phyloP scores from a whole-genome alignment of 2,888 invertebrate species.

The Chorisops tibialis region DNA sequence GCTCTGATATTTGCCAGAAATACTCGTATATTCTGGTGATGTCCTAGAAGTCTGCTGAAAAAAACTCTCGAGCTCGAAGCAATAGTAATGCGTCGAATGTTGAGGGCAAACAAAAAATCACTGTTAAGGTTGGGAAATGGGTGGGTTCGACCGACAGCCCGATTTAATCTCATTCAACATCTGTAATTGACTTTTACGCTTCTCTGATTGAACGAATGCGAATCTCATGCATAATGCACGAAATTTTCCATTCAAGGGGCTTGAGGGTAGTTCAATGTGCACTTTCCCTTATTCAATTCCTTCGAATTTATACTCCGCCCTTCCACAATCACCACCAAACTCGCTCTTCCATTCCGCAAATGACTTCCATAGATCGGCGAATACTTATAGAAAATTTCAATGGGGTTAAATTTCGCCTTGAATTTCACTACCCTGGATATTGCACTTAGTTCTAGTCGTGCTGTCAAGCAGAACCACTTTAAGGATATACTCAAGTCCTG shows the following conservation, averaged over 20 bases:
- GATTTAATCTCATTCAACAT: constrained; percentile 31
- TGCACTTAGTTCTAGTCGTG: constrained; percentile 23
- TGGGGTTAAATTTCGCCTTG: constrained; percentile 2
- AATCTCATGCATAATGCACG: constrained; percentile 31
- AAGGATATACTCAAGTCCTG: not conserved
- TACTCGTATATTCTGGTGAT: too few species aligned
- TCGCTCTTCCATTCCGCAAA: not conserved
- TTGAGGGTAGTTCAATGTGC: too few species aligned
- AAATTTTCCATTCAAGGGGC: constrained; percentile 13
- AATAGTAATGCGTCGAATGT: too few species aligned
- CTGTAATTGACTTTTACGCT: constrained; percentile 33
- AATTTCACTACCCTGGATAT: not conserved
- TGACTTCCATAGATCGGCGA: not conserved
- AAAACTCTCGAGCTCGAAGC: too few species aligned
- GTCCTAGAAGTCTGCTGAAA: too few species aligned
- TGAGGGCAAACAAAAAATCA: too few species aligned
- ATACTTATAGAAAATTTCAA: constrained; percentile 2
- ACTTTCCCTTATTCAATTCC: too few species aligned
- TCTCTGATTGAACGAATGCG: constrained; percentile 30
- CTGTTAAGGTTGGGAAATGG: too few species aligned
- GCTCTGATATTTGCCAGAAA: too few species aligned
- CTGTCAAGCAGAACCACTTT: constrained; percentile 13
- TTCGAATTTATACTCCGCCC: not conserved
- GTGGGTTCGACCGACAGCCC: constrained; percentile 6
- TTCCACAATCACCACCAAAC: not conserved